A percentile compares a stretch with the other conserved stretches of the same genome.
These are phyloP conservation scores for Ceratosolen fusciceps DNA, from an alignment of 1,140 invertebrate species.

Conservation along the genomic window DNA sequence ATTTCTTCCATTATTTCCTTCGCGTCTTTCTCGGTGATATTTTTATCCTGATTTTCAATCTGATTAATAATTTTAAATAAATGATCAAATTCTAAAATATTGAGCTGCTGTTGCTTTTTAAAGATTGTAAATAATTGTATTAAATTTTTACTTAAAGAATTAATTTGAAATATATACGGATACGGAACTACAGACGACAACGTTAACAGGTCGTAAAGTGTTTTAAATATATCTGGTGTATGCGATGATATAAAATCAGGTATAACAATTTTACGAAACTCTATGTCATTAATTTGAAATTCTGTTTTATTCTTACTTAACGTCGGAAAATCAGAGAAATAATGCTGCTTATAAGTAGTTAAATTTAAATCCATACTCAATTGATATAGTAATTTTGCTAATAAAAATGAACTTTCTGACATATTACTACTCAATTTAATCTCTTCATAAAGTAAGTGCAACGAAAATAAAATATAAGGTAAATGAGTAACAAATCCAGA, in stretches of 20 bases:
- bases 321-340: slow-evolving; percentile 88
- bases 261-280: slow-evolving; percentile 76
- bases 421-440: slow-evolving; percentile 85
- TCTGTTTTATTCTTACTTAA: slow-evolving; percentile 68
- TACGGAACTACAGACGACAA: slow-evolving; percentile 73
- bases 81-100: slow-evolving; percentile 52
- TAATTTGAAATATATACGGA: slow-evolving; percentile 80
- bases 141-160: slow-evolving; percentile 80
- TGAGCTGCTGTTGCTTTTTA: slow-evolving; percentile 49
- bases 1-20: slow-evolving; percentile 62
- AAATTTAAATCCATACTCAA: slow-evolving; percentile 84
- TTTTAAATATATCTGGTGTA: slow-evolving; percentile 81
- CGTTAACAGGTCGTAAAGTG: slow-evolving; percentile 78
- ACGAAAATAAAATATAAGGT: slow-evolving; percentile 81
- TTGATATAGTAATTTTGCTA: slow-evolving; percentile 84
- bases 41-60: not conserved
- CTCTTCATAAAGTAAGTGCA: slow-evolving; percentile 94
- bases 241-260: slow-evolving; percentile 76
- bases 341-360: slow-evolving; percentile 82
- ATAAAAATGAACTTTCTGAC: slow-evolving; percentile 76
- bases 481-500: slow-evolving; percentile 83
- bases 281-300: slow-evolving; percentile 70
- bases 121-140: slow-evolving; percentile 75
- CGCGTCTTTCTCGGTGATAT: slow-evolving; percentile 49
- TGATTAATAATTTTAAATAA: slow-evolving; percentile 42